A percentile compares a stretch with the other conserved stretches of the same genome.
These are phyloP conservation scores for Ibidorhyncha struthersii DNA, from an alignment of 2,113 vertebrate genomes.

Conservation along the genomic window DNA sequence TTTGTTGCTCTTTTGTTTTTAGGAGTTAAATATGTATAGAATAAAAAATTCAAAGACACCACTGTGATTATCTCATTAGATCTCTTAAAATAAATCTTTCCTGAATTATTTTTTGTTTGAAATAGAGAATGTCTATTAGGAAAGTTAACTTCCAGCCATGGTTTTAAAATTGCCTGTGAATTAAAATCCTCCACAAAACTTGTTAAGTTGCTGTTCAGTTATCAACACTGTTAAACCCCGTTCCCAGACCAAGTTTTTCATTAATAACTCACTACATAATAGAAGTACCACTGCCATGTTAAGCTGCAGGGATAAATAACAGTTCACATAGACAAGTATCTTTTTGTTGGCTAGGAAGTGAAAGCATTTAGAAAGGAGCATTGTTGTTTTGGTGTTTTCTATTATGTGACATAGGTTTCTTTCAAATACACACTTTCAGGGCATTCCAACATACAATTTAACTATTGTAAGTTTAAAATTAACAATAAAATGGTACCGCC, in stretches of 20 bases:
- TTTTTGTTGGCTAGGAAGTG: neutral
- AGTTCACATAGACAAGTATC: neutral
- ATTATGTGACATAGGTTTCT: neutral
- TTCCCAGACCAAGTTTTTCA: neutral
- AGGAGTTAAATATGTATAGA: neutral
- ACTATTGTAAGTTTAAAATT: neutral
- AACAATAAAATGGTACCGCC: neutral
- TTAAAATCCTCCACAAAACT: neutral
- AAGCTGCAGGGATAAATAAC: neutral
- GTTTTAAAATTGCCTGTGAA: neutral
- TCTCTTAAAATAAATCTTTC: neutral
- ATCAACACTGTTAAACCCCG: neutral
- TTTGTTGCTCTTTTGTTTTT: neutral
- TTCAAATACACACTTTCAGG: neutral
- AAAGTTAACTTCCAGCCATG: neutral
- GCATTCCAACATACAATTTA: neutral
- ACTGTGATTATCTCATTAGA: neutral
- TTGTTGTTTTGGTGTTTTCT: neutral
- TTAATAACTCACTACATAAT: neutral
- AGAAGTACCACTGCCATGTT: neutral
- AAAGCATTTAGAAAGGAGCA: neutral
- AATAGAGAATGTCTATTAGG: neutral
- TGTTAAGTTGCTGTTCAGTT: neutral
- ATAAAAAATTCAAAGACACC: neutral
- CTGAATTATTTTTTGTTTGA: neutral